phyloP scores from a whole-genome alignment of 2,797 vertebrate species.

The Eulemur mongoz region DNA sequence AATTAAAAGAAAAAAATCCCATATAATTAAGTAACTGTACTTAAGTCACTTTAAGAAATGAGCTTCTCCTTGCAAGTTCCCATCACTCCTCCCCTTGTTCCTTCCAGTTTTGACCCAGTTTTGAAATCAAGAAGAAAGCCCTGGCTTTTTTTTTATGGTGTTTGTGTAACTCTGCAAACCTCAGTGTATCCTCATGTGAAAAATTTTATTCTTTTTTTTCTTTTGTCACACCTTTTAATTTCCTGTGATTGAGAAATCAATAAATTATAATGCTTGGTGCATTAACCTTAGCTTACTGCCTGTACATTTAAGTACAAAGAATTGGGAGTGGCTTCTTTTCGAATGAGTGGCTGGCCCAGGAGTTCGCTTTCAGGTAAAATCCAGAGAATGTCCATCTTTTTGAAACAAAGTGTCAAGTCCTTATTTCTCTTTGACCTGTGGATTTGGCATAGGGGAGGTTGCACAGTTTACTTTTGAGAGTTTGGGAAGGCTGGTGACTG shows the following conservation, averaged over 20 bases:
- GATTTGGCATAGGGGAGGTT: background rate
- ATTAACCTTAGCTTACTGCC: background rate
- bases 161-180: background rate
- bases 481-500: background rate
- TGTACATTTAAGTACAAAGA: background rate
- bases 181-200: background rate
- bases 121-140: slow-evolving; percentile 58
- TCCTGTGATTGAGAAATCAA: background rate
- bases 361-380: slow-evolving; percentile 52
- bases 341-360: background rate
- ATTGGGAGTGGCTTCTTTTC: background rate
- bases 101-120: slow-evolving; percentile 65
- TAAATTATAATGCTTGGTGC: background rate
- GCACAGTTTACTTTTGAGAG: background rate
- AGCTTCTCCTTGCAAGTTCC: background rate
- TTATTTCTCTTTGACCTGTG: slow-evolving; percentile 12
- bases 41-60: slow-evolving; percentile 23
- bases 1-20: background rate
- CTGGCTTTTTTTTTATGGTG: slow-evolving; percentile 2
- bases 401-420: background rate
- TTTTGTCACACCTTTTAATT: slow-evolving; percentile 30
- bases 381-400: background rate
- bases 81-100: background rate
- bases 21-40: background rate
- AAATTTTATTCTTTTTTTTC: background rate